Evolutionary conservation across 2,797 vertebrate genomes (phyloP), one percentile per base, ranked within the genome.

Genomic region (Ambastaia sidthimunki): DNA sequence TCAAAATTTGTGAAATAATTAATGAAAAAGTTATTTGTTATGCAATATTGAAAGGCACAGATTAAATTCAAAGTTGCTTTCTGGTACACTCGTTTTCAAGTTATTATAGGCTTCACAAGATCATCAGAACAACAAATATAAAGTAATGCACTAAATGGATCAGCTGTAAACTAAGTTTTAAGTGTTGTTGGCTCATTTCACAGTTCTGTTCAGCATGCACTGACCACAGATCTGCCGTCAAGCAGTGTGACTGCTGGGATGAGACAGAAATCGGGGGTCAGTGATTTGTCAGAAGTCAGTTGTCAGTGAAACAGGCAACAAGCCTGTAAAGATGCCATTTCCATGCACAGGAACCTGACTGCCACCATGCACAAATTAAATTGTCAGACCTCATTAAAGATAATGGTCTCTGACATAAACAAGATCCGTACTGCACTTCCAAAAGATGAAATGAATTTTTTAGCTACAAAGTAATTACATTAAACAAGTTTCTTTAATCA

Each of bases 381-480:
- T 90, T 72, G 87, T 87, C 89, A 89, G 85, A 85, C 89, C 82
- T 91, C 85, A 90, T 93, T 91, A 91, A 84, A 86, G 89, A 91
- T 92, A 92, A 93, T 91, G 84, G 84, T 80, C 83, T 87, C 70
- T 86, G 88, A 91, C 89, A 91, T 83, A 86, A 88, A 87, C 85
- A 90, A 87, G 89, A 87, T 59, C 50, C 75, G 60, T 82, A 81
- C 86, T 87, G 83, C 85, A 87, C 87, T 76, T 87, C 88, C 87
- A 83, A 63, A 83, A 87, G 88, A 91, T 90, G 84, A 91, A 91
- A 90, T 91, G 82, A 90, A 91, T 92, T 85, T 91, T 91, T 90
- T 89, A 92, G 91, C 86, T 89, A 85, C 84, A 90, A 87, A 87
- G 87, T 92, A 92, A 94, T 93, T 93, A 89, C 85, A 92, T 90